A percentile compares a stretch with the other conserved stretches of the same genome.
phyloP scores from a whole-genome alignment of 2,113 vertebrate genomes.

The Oncorhynchus masou region DNA sequence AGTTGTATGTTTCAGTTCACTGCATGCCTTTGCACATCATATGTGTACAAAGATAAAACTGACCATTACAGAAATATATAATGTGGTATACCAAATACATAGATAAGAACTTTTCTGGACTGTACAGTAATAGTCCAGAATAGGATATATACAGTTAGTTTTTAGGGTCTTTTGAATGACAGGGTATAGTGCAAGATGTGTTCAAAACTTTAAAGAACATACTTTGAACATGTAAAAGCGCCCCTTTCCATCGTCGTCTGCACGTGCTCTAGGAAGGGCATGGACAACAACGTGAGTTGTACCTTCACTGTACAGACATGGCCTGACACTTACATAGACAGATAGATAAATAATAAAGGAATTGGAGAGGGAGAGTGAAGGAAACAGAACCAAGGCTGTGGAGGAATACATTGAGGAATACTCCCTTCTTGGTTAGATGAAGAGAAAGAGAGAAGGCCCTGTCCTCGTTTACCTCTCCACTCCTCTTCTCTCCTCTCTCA shows the following conservation, averaged over 20 bases:
- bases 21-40: no score
- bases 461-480: conserved; percentile 37
- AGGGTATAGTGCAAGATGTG: not conserved
- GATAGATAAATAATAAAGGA: conserved; percentile 28
- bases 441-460: conserved; percentile 60
- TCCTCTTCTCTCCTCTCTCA: conserved; percentile 62
- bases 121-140: no score
- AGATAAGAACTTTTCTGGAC: no score
- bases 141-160: not conserved
- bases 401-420: conserved; percentile 30
- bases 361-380: not conserved
- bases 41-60: no score
- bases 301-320: not conserved
- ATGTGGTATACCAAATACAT: no score
- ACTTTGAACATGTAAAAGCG: not conserved
- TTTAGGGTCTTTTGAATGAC: conserved; percentile 20
- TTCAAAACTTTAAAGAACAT: not conserved
- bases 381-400: conserved; percentile 17
- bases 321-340: not conserved
- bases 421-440: conserved; percentile 33
- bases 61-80: no score
- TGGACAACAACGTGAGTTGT: not conserved
- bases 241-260: not conserved
- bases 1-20: no score
- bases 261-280: not conserved